Evolutionary conservation across 2,888 invertebrate genomes (phyloP).

Genomic region (Sthenelais limicola): DNA sequence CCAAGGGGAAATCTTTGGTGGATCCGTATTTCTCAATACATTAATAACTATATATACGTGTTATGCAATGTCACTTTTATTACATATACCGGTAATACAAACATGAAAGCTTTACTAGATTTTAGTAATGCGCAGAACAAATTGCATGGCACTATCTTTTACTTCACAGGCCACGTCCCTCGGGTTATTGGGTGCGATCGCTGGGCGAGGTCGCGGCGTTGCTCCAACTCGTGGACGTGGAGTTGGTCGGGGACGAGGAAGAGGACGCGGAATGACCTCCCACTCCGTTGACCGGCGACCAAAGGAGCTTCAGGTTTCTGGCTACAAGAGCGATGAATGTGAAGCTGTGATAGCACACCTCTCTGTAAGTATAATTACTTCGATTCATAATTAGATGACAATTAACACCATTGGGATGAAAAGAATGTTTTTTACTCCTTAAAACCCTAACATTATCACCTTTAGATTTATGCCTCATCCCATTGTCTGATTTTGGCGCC

Average conservation of each 20-base stretch:
- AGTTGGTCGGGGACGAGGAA: constrained; percentile 56
- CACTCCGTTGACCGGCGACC: constrained; percentile 82
- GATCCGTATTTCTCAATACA: background rate
- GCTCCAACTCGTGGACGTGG: constrained; percentile 59
- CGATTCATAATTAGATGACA: too few species aligned
- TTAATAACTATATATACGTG: background rate
- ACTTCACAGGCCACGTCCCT: constrained; percentile 68
- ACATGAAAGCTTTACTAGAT: background rate
- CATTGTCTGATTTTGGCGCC: too few species aligned
- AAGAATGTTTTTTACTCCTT: too few species aligned
- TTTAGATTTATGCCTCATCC: too few species aligned
- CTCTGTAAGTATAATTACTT: constrained; percentile 82
- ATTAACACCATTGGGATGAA: too few species aligned
- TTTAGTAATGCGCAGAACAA: background rate
- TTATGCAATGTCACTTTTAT: background rate
- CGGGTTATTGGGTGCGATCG: constrained; percentile 62
- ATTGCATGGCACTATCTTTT: background rate
- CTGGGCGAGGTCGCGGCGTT: constrained; percentile 54
- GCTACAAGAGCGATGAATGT: constrained; percentile 88
- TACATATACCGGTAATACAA: too few species aligned
- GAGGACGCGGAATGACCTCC: constrained; percentile 45
- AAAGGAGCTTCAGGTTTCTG: constrained; percentile 87
- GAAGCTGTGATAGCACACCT: constrained; percentile 87
- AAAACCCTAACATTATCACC: too few species aligned
- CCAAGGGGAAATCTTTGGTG: background rate